Evolutionary conservation across 2,888 invertebrate genomes (phyloP).

Genomic region (Incurvaria masculella): DNA sequence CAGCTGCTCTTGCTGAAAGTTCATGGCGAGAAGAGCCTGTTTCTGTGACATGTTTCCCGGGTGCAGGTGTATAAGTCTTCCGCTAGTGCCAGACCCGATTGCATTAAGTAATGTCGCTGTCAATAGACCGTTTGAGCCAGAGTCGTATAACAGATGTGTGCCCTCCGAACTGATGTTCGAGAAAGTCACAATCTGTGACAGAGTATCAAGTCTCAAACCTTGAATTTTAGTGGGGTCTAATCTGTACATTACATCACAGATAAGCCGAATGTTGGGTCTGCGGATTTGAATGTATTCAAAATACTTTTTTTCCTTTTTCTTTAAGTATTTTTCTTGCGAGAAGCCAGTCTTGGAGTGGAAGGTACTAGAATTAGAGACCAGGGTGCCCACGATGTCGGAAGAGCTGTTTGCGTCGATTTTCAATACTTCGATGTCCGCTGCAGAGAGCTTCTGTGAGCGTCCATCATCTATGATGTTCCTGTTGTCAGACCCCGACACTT

Average conservation of each 20-base stretch:
- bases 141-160: constrained; percentile 81
- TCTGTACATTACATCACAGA: constrained; percentile 81
- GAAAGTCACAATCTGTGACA: constrained; percentile 83
- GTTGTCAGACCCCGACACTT: constrained; percentile 75
- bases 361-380: constrained; percentile 89
- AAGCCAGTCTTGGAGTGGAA: constrained; percentile 89
- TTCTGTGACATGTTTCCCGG: constrained; percentile 79
- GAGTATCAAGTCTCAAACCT: constrained; percentile 79
- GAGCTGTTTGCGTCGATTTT: constrained; percentile 74
- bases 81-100: constrained; percentile 63
- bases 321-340: constrained; percentile 91
- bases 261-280: constrained; percentile 75
- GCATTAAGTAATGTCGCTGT: constrained; percentile 79
- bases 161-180: constrained; percentile 78
- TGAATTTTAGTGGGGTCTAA: constrained; percentile 73
- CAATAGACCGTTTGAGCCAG: constrained; percentile 81
- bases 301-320: constrained; percentile 94
- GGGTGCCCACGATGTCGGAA: constrained; percentile 77
- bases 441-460: constrained; percentile 77
- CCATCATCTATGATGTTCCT: constrained; percentile 77
- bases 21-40: constrained; percentile 75
- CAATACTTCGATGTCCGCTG: constrained; percentile 78
- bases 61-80: constrained; percentile 71
- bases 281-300: constrained; percentile 77
- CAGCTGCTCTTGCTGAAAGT: constrained; percentile 68